Base-by-base conservation (phyloP, 1,140 invertebrate genomes). In the Drosophila novamexicana region DNA sequence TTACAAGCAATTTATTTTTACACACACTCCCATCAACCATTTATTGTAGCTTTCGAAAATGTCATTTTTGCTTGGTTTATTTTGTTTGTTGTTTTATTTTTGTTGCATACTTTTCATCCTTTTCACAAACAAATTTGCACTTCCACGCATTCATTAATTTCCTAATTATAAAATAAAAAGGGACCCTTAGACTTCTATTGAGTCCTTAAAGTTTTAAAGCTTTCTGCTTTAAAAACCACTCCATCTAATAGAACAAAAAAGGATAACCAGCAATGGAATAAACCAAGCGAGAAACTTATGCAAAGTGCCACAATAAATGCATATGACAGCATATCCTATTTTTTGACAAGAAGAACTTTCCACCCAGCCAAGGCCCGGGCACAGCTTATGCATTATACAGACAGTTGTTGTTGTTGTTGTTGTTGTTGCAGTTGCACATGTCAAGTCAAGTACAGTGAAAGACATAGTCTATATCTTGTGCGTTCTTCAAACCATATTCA, bases 1-100 rank as follows among this genome's bases (percentile, higher is more conserved):
- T 91, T 79, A 89, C 89, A 91, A 91, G 83, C 89, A 91, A 91
- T 91, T 91, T 91, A 72, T 59, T 68, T 75, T 70, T 36, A 54
- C 36, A 62, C 63, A 59, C 52, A 18, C 45, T 8, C 37, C 50
- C 36, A 53, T 61, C 40, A 67, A 14, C 63, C 70, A 58, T 63
- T 75, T 75, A 75, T 70, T 71, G 66, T 56, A 52, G 59, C 73
- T 49, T 39, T 66, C 49, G 29, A 65, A 58, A 79, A 85, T 84
- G 69, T 74, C 77, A 69, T 79, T 79, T 77, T 77, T 76, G 36
- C 29, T 45, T 40, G 63, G 47, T 39, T 47, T 39, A 45, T 59
- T 64, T 64, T 22, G 32, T 54, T 54, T 65, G 37, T 37, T 56
- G 18, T 65, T 53, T 53, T 56, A 50, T 14, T 52, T 40, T 29